phyloP scores from a whole-genome alignment of 2,888 invertebrate species.

The Rosalia funebris region DNA sequence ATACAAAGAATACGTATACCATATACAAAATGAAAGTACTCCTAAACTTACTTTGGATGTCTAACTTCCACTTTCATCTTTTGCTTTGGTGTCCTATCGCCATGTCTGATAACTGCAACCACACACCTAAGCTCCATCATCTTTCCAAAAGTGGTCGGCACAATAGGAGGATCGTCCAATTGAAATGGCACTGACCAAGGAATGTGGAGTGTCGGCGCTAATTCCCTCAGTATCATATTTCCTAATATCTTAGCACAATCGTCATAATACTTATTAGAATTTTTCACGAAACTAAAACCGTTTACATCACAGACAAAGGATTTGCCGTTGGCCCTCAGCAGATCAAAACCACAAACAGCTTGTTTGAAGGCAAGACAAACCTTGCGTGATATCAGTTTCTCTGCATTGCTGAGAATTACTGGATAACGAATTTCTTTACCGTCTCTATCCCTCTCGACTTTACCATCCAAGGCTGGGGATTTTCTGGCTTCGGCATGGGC shows the following conservation, averaged over 20 bases:
- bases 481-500: constrained; percentile 99
- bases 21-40: background rate
- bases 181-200: constrained; percentile 98
- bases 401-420: constrained; percentile 95
- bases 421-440: constrained; percentile 99
- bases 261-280: constrained; percentile 99
- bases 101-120: constrained; percentile 96
- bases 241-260: constrained; percentile 98
- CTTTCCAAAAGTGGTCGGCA: constrained; percentile 98
- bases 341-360: constrained; percentile 99
- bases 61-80: constrained; percentile 99
- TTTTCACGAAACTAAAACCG: constrained; percentile 99
- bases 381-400: constrained; percentile 97
- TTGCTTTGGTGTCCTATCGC: constrained; percentile 99
- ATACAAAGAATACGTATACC: constrained; percentile 25
- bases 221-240: constrained; percentile 94
- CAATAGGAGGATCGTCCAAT: constrained; percentile 97
- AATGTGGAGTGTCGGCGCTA: constrained; percentile 95
- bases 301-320: constrained; percentile 99
- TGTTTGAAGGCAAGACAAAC: constrained; percentile 97
- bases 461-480: constrained; percentile 97
- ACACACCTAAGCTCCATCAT: constrained; percentile 95
- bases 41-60: constrained; percentile 81
- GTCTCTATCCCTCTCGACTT: constrained; percentile 97
- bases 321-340: constrained; percentile 96